Evolutionary conservation across 2,888 invertebrate species (phyloP).

Genomic region (Laspeyria flexula): DNA sequence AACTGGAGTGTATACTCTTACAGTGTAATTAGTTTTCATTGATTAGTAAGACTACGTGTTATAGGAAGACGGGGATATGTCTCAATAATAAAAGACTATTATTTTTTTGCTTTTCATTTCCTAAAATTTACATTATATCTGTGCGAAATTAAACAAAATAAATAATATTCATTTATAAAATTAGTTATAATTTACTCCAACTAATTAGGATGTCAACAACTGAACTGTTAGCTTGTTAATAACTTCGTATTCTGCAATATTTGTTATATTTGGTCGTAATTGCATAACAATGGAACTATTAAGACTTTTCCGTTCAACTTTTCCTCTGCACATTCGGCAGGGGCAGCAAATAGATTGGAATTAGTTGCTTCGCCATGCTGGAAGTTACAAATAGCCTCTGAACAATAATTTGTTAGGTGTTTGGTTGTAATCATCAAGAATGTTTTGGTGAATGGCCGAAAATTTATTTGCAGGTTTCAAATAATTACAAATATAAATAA

Average conservation of each 20-base stretch:
- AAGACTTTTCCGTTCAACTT: slow-evolving; percentile 1
- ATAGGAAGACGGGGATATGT: too few relatives aligned
- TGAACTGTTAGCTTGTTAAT: not conserved
- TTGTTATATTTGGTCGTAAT: not conserved
- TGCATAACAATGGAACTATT: slow-evolving; percentile 1
- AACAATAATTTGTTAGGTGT: not conserved
- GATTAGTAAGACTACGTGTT: too few relatives aligned
- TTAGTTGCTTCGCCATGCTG: slow-evolving; percentile 1
- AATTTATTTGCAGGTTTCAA: too few relatives aligned
- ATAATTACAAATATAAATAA: too few relatives aligned
- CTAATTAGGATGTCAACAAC: not conserved
- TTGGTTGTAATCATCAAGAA: not conserved
- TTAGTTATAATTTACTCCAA: too few relatives aligned
- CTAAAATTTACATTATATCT: too few relatives aligned
- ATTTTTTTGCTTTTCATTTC: too few relatives aligned
- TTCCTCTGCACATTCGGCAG: not conserved
- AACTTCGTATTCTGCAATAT: not conserved
- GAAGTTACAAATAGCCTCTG: not conserved
- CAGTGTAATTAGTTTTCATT: too few relatives aligned
- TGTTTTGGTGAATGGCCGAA: not conserved
- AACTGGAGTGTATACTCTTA: too few relatives aligned
- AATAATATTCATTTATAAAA: too few relatives aligned
- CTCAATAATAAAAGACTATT: too few relatives aligned
- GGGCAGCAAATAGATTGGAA: not conserved
- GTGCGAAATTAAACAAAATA: too few relatives aligned